Conservation (phyloP, 2,113 vertebrate genomes). For the Anolis carolinensis region DNA sequence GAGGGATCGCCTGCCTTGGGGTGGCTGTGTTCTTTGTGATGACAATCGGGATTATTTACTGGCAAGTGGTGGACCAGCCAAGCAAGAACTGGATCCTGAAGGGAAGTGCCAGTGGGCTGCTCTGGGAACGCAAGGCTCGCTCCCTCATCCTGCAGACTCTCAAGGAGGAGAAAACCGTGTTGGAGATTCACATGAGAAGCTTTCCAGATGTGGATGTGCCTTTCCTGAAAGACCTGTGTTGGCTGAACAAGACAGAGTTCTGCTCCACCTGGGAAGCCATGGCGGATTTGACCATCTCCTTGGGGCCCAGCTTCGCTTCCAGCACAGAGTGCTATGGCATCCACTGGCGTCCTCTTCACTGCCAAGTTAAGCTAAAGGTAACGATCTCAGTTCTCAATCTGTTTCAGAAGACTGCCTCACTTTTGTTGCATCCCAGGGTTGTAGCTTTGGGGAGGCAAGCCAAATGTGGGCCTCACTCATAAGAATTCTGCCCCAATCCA, state of each 20-base stretch:
- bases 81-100: constrained; percentile 91
- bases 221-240: constrained; percentile 86
- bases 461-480: no score
- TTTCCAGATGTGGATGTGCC: constrained; percentile 81
- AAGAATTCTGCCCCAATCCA: no score
- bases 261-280: constrained; percentile 90
- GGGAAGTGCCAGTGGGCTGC: constrained; percentile 81
- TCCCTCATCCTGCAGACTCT: constrained; percentile 85
- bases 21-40: constrained; percentile 90
- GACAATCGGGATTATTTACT: constrained; percentile 94
- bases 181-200: constrained; percentile 80
- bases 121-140: constrained; percentile 86
- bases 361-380: constrained; percentile 87
- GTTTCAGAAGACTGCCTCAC: background rate
- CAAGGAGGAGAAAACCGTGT: constrained; percentile 78
- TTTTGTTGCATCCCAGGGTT: background rate
- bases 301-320: constrained; percentile 74
- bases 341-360: constrained; percentile 84
- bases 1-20: constrained; percentile 87
- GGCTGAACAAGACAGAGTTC: constrained; percentile 87
- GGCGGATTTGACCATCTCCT: constrained; percentile 82
- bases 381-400: background rate
- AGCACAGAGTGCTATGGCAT: constrained; percentile 86
- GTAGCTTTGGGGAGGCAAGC: no score
- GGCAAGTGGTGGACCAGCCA: constrained; percentile 92